These are phyloP conservation scores for Pseudonaja textilis DNA, from an alignment of 2,113 vertebrate species.

Conservation along the genomic window DNA sequence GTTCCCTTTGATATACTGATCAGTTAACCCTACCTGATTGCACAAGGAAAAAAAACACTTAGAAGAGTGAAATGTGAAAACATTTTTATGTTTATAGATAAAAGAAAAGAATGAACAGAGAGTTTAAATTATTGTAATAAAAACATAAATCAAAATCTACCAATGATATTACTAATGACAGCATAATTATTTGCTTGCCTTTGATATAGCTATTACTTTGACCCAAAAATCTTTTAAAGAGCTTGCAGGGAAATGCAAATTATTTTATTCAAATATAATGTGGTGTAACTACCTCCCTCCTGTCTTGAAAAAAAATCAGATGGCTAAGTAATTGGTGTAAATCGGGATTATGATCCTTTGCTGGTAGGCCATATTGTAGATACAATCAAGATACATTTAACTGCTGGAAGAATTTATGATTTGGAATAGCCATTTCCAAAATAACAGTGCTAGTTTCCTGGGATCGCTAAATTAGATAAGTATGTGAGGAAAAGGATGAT, in stretches of 20 bases:
- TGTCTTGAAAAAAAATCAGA: slow-evolving; percentile 32
- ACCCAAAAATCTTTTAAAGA: slow-evolving; percentile 26
- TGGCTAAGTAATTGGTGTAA: slow-evolving; percentile 51
- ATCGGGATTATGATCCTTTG: slow-evolving; percentile 21
- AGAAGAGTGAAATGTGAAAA: neutral
- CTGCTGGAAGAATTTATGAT: slow-evolving; percentile 1
- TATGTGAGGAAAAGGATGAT: slow-evolving; percentile 4
- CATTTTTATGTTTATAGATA: neutral
- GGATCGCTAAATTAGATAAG: slow-evolving; percentile 13
- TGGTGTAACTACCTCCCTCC: slow-evolving; percentile 49
- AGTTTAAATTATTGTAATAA: neutral
- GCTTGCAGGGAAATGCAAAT: slow-evolving; percentile 51
- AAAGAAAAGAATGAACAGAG: slow-evolving; percentile 3
- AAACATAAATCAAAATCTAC: neutral
- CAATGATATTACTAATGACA: neutral
- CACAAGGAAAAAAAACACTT: neutral
- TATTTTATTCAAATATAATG: slow-evolving; percentile 46
- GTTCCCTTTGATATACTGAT: neutral
- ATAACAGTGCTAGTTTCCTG: slow-evolving; percentile 18
- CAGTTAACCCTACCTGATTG: neutral
- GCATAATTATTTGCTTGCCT: neutral
- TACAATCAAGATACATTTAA: slow-evolving; percentile 22
- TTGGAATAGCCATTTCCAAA: slow-evolving; percentile 22
- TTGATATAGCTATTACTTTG: slow-evolving; percentile 35
- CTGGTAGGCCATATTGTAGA: slow-evolving; percentile 18